Evolutionary conservation across 2,888 invertebrate genomes (phyloP).

Genomic region (Agrilus biguttatus): DNA sequence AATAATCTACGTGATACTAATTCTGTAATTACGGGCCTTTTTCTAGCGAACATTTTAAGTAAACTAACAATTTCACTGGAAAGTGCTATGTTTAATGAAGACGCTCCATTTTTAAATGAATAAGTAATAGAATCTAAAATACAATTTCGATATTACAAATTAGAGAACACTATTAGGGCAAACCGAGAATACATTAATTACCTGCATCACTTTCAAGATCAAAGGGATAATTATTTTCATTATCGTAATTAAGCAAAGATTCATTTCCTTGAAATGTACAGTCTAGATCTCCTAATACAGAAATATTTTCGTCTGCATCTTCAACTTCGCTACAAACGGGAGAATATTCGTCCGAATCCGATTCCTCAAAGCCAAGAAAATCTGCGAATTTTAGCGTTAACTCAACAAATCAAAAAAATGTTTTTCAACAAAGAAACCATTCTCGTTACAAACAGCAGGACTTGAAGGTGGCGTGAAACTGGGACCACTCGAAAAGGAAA

Average conservation of each 20-base stretch:
- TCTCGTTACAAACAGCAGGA: constrained; percentile 7
- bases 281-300: not conserved
- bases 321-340: constrained; percentile 50
- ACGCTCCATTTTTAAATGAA: constrained; percentile 1
- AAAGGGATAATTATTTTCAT: no score
- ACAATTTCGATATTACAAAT: no score
- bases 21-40: constrained; percentile 13
- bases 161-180: no score
- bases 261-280: no score
- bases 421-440: not conserved
- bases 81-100: constrained; percentile 13
- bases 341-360: constrained; percentile 43
- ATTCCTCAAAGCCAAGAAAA: constrained; percentile 3
- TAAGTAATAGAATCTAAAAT: no score
- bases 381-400: not conserved
- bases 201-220: no score
- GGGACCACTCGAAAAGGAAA: constrained; percentile 13
- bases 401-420: not conserved
- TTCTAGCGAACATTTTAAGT: constrained; percentile 14
- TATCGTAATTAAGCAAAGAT: no score
- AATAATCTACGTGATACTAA: constrained; percentile 15
- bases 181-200: no score
- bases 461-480: constrained; percentile 9
- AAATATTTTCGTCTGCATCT: constrained; percentile 18
- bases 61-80: constrained; percentile 16